phyloP scores from a whole-genome alignment of 92 coral and sea anemone genomes.

The Chrysogorgia sp. region DNA sequence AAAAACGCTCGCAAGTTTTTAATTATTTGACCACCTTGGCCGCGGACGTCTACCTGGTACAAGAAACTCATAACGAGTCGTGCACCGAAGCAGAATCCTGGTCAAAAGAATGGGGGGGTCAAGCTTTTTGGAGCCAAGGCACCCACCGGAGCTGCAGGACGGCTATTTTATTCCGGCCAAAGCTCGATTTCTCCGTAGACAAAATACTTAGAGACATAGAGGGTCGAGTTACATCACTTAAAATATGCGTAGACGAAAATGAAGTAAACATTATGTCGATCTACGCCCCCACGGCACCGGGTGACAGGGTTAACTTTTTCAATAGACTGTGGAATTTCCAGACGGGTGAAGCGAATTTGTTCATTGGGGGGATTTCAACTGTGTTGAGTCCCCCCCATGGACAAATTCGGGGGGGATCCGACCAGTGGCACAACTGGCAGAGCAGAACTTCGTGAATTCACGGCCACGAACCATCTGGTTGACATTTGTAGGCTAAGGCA shows the following conservation, averaged over 20 bases:
- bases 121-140: constrained; percentile 21
- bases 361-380: constrained; percentile 56
- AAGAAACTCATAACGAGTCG: constrained; percentile 58
- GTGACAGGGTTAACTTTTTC: constrained; percentile 27
- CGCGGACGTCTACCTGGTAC: constrained; percentile 16
- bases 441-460: background rate
- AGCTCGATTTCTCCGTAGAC: background rate
- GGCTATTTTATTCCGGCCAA: constrained; percentile 22
- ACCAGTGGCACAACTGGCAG: background rate
- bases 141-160: constrained; percentile 34
- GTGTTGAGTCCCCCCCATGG: background rate
- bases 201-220: background rate
- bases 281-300: constrained; percentile 35
- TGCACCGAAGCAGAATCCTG: constrained; percentile 1
- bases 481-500: constrained; percentile 33
- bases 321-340: constrained; percentile 1
- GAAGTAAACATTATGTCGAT: constrained; percentile 19
- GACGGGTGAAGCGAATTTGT: background rate
- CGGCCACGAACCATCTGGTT: background rate
- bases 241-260: background rate
- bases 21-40: background rate
- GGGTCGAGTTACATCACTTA: constrained; percentile 1
- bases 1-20: background rate
- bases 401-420: constrained; percentile 38
- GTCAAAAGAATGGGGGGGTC: constrained; percentile 49